These are phyloP conservation scores for Mycetomoellerius zeteki DNA, from an alignment of 1,140 invertebrate species.

Conservation along the genomic window DNA sequence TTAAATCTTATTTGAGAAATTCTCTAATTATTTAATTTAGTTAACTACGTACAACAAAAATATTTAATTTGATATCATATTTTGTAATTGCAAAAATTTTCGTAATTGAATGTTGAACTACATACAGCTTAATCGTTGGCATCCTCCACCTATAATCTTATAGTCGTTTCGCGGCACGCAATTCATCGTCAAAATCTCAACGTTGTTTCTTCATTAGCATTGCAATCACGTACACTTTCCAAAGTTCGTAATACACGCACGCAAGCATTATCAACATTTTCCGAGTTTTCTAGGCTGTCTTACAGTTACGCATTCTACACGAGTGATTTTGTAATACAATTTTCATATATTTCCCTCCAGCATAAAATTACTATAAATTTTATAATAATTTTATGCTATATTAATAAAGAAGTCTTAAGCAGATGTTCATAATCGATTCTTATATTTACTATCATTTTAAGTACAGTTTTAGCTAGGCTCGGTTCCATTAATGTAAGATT, in stretches of 20 bases:
- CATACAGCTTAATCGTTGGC: constrained; percentile 2
- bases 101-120: constrained; percentile 8
- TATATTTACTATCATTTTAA: too few species aligned
- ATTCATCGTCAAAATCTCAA: constrained; percentile 29
- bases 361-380: background rate
- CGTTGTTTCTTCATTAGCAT: constrained; percentile 70
- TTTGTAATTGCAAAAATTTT: constrained; percentile 13
- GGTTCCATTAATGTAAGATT: too few species aligned
- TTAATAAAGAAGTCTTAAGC: background rate
- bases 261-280: constrained; percentile 7
- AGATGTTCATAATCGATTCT: too few species aligned
- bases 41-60: background rate
- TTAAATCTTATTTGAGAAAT: background rate
- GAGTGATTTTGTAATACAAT: background rate
- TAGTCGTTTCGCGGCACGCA: constrained; percentile 54
- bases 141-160: background rate
- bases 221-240: constrained; percentile 75
- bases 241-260: constrained; percentile 64
- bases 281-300: constrained; percentile 1
- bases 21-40: background rate
- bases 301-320: background rate
- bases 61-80: too few species aligned
- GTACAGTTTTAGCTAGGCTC: too few species aligned
- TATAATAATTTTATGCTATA: background rate
- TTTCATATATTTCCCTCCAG: background rate